Percentiles rank a stretch among this genome's conserved stretches.
These are phyloP conservation scores for Tipula lateralis DNA, from an alignment of 2,888 invertebrate species.

Conservation along the genomic window DNA sequence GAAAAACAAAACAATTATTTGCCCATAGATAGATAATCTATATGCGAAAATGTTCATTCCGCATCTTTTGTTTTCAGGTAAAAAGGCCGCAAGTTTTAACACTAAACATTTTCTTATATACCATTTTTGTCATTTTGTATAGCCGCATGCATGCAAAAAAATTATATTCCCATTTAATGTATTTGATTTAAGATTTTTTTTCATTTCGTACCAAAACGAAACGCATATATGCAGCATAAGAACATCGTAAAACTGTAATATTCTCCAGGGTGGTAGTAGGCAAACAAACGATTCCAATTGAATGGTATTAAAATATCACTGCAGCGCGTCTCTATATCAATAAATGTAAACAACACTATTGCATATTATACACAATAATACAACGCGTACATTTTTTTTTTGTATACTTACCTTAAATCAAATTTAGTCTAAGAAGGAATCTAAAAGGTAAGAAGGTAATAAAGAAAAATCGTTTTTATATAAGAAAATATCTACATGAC, in stretches of 20 bases:
- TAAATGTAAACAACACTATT: constrained; percentile 20
- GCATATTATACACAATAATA: background rate
- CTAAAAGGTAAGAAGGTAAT: background rate
- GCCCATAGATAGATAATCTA: background rate
- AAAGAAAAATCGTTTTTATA: background rate
- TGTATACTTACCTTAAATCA: background rate
- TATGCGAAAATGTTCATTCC: background rate
- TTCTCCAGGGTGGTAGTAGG: background rate
- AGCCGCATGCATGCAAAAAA: background rate
- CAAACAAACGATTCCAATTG: background rate
- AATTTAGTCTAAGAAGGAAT: constrained; percentile 1
- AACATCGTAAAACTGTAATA: constrained; percentile 5
- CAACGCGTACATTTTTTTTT: background rate
- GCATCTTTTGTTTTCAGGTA: background rate
- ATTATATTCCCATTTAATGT: background rate
- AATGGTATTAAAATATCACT: background rate
- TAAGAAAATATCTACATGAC: background rate
- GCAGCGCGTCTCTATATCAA: background rate
- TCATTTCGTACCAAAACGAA: background rate
- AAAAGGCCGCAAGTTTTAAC: background rate
- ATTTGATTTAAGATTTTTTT: no score
- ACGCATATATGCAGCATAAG: background rate
- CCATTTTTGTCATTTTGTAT: background rate
- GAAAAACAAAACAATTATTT: no score
- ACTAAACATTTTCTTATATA: background rate